These are phyloP conservation scores for Acleris cristana DNA, from an alignment of 2,888 invertebrate genomes.

Conservation along the genomic window DNA sequence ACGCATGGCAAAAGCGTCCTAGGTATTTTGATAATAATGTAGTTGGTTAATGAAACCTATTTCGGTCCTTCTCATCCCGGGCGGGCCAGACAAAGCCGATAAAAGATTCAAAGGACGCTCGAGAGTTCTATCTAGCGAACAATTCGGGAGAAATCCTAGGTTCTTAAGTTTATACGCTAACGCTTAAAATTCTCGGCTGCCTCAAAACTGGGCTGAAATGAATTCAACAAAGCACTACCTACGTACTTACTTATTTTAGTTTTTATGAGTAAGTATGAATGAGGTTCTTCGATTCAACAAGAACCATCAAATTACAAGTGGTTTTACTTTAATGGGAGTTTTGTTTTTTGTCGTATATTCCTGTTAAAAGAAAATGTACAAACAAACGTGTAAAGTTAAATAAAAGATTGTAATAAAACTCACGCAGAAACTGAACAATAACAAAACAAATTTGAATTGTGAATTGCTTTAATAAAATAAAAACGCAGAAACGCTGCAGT, in stretches of 20 bases:
- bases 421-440: too few relatives aligned
- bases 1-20: not conserved
- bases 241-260: too few relatives aligned
- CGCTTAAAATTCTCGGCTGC: not conserved
- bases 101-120: constrained; percentile 20
- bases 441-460: too few relatives aligned
- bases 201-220: not conserved
- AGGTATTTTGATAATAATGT: constrained; percentile 15
- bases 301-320: too few relatives aligned
- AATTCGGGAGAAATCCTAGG: constrained; percentile 9
- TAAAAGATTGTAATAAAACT: too few relatives aligned
- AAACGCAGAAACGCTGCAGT: constrained; percentile 6
- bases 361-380: too few relatives aligned
- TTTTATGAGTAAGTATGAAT: too few relatives aligned
- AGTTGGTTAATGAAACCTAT: constrained; percentile 26
- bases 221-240: not conserved
- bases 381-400: too few relatives aligned
- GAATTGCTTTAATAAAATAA: too few relatives aligned
- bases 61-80: constrained; percentile 10
- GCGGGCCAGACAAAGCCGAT: constrained; percentile 20
- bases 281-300: too few relatives aligned
- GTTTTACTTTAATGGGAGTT: too few relatives aligned
- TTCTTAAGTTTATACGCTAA: constrained; percentile 14
- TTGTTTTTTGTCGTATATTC: too few relatives aligned
- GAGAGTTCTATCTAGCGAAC: not conserved